Base-by-base conservation (phyloP, 2,797 vertebrate species). In the Meriones psammophilus region DNA sequence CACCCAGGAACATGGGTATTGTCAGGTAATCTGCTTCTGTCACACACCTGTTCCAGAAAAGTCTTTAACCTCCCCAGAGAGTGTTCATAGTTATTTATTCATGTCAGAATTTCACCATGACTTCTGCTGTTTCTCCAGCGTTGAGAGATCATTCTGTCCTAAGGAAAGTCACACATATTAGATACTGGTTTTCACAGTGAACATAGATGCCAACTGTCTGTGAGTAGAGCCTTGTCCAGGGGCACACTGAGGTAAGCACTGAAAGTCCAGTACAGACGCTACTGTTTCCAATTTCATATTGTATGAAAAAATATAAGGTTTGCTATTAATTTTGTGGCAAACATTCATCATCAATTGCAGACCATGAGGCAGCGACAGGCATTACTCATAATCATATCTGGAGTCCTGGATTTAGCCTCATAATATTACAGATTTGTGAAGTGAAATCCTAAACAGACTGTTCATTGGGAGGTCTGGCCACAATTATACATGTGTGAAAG, bases 1-100 rank as follows among this genome's bases (percentile, higher is more conserved):
- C 28, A 46, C 0, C 26, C 26, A 78, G 10, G 28, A 18, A n/a
- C 8, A 56, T 1, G 3, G 0, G 39, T 7, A 6, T 50, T 30
- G 3, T 84, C n/a, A 64, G 33, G 33, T 85, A 60, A 50, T 28
- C 1, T 77, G 54, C 50, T 80, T 36, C 28, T 2, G 69, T 73
- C 50, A 9, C 22, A 56, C 36, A 8, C 66, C 7, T 10, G 13
- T 56, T 71, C 5, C 12, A 79, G 42, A 46, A 15, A 24, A 85
- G 3, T 46, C 28, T 88, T 50, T 66, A 20, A 30, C 73, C 30
- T 33, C 36, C 5, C 7, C 1, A n/a, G 56, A 24, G 15, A 74
- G 22, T 84, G 50, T 17, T 84, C 22, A 33, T 42, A 28, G 4
- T 12, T 46, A 30, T 42, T 91, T 54, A 46, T 50, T 54, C 30